Evolutionary conservation across 2,888 invertebrate genomes (phyloP).

Genomic region (Dichetophora obliterata): DNA sequence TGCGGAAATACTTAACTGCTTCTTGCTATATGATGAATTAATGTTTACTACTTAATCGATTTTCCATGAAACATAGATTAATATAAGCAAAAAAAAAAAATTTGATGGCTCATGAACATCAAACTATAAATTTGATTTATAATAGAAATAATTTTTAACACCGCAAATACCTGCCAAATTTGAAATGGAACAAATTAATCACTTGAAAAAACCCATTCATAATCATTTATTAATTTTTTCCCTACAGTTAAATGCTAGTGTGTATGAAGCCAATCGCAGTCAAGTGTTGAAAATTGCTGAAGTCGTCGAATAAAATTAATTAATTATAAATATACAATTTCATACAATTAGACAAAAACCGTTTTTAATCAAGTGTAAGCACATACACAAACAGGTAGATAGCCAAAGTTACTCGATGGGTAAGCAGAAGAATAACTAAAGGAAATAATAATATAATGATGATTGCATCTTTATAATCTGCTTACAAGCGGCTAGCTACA

Average conservation of each 20-base stretch:
- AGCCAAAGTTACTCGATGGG: not conserved
- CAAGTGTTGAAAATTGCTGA: not conserved
- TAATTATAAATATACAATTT: conserved; percentile 28
- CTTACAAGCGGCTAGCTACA: not conserved
- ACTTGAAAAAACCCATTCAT: too few relatives aligned
- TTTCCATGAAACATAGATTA: too few relatives aligned
- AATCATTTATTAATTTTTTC: not conserved
- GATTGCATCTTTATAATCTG: conserved; percentile 50
- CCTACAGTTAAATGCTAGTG: not conserved
- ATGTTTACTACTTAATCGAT: too few relatives aligned
- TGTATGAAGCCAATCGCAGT: not conserved
- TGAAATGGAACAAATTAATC: too few relatives aligned
- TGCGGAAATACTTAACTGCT: too few relatives aligned
- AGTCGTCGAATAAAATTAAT: not conserved
- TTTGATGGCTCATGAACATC: too few relatives aligned
- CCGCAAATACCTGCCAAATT: too few relatives aligned
- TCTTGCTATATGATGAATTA: too few relatives aligned
- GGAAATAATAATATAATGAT: conserved; percentile 64
- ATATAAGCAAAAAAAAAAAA: too few relatives aligned
- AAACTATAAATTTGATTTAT: too few relatives aligned
- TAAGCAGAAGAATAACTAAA: conserved; percentile 47
- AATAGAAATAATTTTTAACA: too few relatives aligned
- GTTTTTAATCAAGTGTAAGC: not conserved
- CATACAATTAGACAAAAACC: conserved; percentile 2
- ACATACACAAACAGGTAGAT: not conserved